These are phyloP conservation scores for Mareca strepera DNA, from an alignment of 2,797 vertebrate genomes.

Conservation along the genomic window DNA sequence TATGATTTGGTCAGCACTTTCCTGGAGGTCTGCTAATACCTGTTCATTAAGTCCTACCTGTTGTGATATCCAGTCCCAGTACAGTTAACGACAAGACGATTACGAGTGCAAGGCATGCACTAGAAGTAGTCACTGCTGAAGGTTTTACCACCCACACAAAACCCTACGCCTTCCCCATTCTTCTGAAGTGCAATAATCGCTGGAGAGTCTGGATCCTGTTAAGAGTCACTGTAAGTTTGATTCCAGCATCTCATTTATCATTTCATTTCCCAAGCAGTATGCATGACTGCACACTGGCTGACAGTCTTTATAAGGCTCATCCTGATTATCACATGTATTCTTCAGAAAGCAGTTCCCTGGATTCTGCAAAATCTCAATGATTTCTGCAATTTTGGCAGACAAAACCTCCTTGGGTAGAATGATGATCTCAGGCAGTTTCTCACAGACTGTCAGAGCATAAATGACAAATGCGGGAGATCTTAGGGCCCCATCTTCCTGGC, in stretches of 20 bases:
- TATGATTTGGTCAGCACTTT: not conserved
- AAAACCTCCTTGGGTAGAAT: not conserved
- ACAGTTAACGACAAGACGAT: not conserved
- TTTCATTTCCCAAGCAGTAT: not conserved
- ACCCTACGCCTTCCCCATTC: not conserved
- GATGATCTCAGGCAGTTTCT: not conserved
- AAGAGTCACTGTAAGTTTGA: not conserved
- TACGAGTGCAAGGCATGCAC: not conserved
- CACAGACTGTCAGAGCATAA: not conserved
- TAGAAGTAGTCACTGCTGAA: not conserved
- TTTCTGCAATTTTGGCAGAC: not conserved
- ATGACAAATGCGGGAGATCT: not conserved
- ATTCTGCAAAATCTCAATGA: not conserved
- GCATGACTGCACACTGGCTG: accelerated
- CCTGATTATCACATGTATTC: not conserved
- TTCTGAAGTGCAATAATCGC: not conserved
- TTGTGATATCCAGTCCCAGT: not conserved
- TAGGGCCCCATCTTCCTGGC: not conserved
- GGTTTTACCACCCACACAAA: not conserved
- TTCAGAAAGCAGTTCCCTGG: not conserved
- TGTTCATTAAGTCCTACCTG: not conserved
- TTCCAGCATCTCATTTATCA: not conserved
- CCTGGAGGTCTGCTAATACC: not conserved
- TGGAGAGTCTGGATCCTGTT: not conserved
- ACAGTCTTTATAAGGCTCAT: not conserved